phyloP scores from a whole-genome alignment of 2,888 invertebrate species.

The Phortica magna region DNA sequence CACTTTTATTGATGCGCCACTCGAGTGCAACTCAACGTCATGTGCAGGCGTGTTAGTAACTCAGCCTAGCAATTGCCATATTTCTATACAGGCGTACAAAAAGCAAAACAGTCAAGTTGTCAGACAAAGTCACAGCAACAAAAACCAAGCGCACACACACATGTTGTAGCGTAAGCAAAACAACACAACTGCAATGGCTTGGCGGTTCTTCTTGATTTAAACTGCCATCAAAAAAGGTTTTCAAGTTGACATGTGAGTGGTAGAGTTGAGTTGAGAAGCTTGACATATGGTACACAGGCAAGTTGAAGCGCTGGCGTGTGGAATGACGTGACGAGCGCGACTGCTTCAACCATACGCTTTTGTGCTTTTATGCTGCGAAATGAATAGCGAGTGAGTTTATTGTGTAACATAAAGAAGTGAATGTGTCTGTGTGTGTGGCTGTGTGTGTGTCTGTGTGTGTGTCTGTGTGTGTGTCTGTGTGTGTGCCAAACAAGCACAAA shows the following conservation, averaged over 20 bases:
- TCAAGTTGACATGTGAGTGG: conserved; percentile 52
- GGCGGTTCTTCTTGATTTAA: conserved; percentile 46
- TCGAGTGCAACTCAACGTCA: conserved; percentile 46
- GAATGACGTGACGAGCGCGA: not conserved
- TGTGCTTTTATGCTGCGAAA: not conserved
- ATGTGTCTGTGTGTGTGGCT: not conserved
- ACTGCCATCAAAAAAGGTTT: conserved; percentile 47
- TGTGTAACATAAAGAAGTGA: not conserved
- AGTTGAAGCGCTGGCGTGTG: not conserved
- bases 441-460: too few species aligned
- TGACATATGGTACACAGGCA: not conserved
- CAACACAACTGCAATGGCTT: conserved; percentile 15
- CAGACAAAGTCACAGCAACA: conserved; percentile 49
- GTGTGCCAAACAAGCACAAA: not conserved
- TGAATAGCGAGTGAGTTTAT: conserved; percentile 7
- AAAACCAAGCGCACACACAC: conserved; percentile 8
- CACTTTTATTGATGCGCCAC: conserved; percentile 43
- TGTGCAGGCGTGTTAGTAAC: conserved; percentile 30
- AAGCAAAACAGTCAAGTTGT: conserved; percentile 41
- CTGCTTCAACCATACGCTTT: not conserved
- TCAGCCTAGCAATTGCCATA: not conserved
- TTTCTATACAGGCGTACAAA: not conserved
- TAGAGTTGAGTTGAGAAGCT: conserved; percentile 5
- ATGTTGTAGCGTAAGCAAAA: not conserved
- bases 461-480: too few species aligned